Base-by-base conservation (phyloP, 2,888 invertebrate species). In the Drosophila siamana region DNA sequence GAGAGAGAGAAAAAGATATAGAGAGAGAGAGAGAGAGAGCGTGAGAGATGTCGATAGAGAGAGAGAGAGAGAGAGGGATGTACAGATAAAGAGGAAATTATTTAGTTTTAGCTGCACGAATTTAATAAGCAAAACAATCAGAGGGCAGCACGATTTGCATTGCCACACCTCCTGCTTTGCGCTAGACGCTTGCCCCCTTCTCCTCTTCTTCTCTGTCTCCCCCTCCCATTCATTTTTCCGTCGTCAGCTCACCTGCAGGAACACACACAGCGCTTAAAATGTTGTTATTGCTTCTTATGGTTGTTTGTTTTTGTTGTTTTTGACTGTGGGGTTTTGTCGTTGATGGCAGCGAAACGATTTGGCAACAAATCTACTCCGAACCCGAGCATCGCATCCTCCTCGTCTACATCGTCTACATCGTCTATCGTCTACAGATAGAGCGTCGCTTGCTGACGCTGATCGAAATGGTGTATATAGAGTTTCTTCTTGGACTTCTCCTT, bases 401-500 rank as follows among this genome's bases (percentile, higher is more conserved):
- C n/a, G 5, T 3, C 9, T 36, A 1, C 22, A 1, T 19, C 19
- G 1, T 33, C n/a, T 16, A 3, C 22, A 11, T 9, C 30, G 8
- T 33, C 11, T 15, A 40, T 51, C 33, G 30, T 24, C 90, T 38
- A 92, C 69, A 92, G 90, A 88, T 92, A 92, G 62, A 92, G 81
- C 74, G 92, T 92, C 75, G 92, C 92, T 86, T 92, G 92, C 67
- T 92, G 92, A 72, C 92, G 91, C 88, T 92, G 92, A 89, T 92
- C 92, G 62, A 92, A 92, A 70, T 92, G 92, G 85, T 92, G 92
- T 60, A 92, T 92, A 70, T 92, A 92, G 72, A 92, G 89, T 87
- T 92, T 92, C 85, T 92, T 92, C 86, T 92, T 92, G 50, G 92
- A 91, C 82, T 92, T 92, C 85, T 92, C 92, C 89, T 92, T 92